A percentile compares a stretch with the other conserved stretches of the same genome.
phyloP scores from a whole-genome alignment of 2,797 vertebrate genomes.

The Scleropages formosus region DNA sequence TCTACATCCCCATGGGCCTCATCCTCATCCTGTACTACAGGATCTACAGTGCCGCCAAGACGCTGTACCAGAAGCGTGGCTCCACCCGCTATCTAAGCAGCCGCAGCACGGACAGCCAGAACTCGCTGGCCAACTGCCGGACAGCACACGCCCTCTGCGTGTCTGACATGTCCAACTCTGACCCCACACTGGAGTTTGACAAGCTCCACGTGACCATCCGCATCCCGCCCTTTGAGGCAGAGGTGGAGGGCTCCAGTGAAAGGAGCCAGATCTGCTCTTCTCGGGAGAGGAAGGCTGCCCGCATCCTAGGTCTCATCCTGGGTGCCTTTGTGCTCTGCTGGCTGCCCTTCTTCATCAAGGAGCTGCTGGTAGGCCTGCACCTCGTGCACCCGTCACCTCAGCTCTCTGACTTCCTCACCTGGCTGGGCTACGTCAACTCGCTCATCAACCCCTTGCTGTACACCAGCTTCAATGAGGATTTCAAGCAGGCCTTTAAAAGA shows the following conservation, averaged over 20 bases:
- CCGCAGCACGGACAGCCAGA: conserved; percentile 78
- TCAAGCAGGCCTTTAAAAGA: conserved; percentile 83
- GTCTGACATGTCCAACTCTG: conserved; percentile 75
- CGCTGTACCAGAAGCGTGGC: conserved; percentile 82
- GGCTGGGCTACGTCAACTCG: conserved; percentile 88
- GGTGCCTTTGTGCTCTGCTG: conserved; percentile 87
- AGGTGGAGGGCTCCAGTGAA: conserved; percentile 64
- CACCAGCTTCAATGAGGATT: conserved; percentile 89
- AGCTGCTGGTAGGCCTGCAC: conserved; percentile 77
- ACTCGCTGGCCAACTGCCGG: conserved; percentile 75
- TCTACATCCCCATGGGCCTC: conserved; percentile 84
- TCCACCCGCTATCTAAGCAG: conserved; percentile 82
- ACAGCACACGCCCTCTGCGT: conserved; percentile 77
- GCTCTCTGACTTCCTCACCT: conserved; percentile 80
- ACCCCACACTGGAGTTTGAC: conserved; percentile 70
- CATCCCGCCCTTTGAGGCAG: conserved; percentile 67
- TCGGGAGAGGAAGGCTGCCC: conserved; percentile 81
- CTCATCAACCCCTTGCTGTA: conserved; percentile 88
- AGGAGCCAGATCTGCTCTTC: conserved; percentile 78
- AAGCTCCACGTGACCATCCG: conserved; percentile 60
- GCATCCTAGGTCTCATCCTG: conserved; percentile 82
- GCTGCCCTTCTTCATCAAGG: conserved; percentile 89
- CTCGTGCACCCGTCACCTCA: conserved; percentile 68
- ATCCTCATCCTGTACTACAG: conserved; percentile 85
- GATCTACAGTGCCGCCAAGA: conserved; percentile 82